Conservation (phyloP, 2,797 vertebrate genomes). For the Distichodus sexfasciatus region DNA sequence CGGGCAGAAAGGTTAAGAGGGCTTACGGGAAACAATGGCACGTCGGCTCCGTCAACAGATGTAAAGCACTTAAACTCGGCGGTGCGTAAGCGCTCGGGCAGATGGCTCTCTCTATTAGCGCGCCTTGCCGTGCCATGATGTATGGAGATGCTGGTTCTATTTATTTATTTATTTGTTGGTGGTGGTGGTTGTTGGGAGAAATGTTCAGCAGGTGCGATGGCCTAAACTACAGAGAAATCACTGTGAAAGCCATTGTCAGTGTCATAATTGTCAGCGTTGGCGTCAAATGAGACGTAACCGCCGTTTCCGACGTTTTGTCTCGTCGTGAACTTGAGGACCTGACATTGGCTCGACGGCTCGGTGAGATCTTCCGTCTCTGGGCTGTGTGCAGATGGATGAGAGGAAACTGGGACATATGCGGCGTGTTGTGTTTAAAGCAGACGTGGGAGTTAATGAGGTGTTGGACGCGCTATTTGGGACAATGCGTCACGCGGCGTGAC, state of each 20-base stretch:
- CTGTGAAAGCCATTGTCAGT: constrained; percentile 41
- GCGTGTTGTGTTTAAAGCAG: constrained; percentile 60
- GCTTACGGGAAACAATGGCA: constrained; percentile 71
- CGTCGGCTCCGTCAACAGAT: constrained; percentile 76
- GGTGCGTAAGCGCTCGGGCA: constrained; percentile 73
- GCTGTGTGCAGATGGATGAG: constrained; percentile 30
- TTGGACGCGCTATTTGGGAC: constrained; percentile 56
- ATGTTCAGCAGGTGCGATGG: constrained; percentile 73
- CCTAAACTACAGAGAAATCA: constrained; percentile 57
- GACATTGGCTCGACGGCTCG: constrained; percentile 50
- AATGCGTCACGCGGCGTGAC: constrained; percentile 9
- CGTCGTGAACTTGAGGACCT: constrained; percentile 50
- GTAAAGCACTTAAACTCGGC: constrained; percentile 75
- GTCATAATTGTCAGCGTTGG: constrained; percentile 58
- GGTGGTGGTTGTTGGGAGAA: constrained; percentile 52
- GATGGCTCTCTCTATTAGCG: constrained; percentile 78
- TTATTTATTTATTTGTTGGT: constrained; percentile 58
- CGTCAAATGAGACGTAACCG: constrained; percentile 57
- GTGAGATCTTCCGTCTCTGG: background rate
- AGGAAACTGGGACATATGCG: constrained; percentile 49
- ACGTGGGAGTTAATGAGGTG: constrained; percentile 66
- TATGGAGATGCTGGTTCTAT: constrained; percentile 66
- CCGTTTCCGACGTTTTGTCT: constrained; percentile 54
- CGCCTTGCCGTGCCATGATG: constrained; percentile 72
- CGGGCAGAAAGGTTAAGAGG: constrained; percentile 72